A percentile compares a stretch with the other conserved stretches of the same genome.
Conservation (phyloP, 2,113 vertebrate species). For the Crotalus horridus region DNA sequence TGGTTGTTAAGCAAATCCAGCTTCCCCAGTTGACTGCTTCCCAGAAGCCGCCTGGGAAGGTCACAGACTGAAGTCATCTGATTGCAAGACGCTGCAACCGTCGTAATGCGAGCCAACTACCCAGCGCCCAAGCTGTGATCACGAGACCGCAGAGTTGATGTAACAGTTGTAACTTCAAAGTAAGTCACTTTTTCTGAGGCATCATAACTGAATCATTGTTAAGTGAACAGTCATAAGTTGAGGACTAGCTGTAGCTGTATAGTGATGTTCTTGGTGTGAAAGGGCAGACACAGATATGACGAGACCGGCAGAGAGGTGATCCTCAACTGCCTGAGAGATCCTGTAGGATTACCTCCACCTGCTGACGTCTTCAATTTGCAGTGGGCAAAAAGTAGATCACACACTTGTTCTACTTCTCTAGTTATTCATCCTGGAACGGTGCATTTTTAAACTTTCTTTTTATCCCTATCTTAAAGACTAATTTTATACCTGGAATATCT, state of each 20-base stretch:
- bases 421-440: neutral
- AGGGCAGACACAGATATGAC: neutral
- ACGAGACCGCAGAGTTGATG: neutral
- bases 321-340: neutral
- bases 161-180: neutral
- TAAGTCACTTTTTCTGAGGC: too few relatives aligned
- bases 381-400: neutral
- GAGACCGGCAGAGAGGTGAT: neutral
- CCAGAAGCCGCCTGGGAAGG: neutral
- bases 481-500: neutral
- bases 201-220: too few relatives aligned
- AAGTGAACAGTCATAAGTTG: too few relatives aligned
- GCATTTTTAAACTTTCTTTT: neutral
- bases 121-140: neutral
- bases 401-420: neutral
- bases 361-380: neutral
- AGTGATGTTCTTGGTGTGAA: neutral
- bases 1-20: neutral
- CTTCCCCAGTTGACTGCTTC: neutral
- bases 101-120: neutral
- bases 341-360: neutral
- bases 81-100: neutral
- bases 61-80: neutral
- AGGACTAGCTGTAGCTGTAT: neutral
- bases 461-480: neutral